Evolutionary conservation across 2,797 vertebrate species (phyloP).

Genomic region (Anguilla megastoma): DNA sequence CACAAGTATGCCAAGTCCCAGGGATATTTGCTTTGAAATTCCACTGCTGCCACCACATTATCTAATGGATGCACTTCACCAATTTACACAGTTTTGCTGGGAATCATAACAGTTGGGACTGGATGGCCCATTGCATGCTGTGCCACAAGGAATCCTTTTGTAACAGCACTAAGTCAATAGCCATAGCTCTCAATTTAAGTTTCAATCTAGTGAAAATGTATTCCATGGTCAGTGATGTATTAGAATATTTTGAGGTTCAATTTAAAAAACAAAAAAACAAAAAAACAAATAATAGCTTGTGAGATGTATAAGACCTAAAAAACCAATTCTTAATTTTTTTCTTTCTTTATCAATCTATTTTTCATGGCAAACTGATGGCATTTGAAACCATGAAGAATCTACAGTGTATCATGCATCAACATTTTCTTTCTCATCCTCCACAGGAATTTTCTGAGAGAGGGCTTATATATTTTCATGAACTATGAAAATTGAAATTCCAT

Average conservation of each 20-base stretch:
- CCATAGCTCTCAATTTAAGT: not conserved
- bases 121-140: not conserved
- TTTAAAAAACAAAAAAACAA: not conserved
- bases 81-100: not conserved
- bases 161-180: not conserved
- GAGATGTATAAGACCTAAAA: not conserved
- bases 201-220: not conserved
- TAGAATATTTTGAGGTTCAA: not conserved
- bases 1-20: not conserved
- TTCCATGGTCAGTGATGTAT: not conserved
- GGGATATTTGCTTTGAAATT: not conserved
- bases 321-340: not conserved
- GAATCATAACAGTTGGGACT: not conserved
- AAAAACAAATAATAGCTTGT: not conserved
- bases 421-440: not conserved
- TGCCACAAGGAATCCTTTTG: not conserved
- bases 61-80: not conserved
- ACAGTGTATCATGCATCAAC: not conserved
- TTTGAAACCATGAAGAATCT: slow-evolving; percentile 5
- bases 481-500: not conserved
- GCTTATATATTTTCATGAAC: not conserved
- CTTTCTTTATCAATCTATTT: not conserved
- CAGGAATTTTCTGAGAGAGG: not conserved
- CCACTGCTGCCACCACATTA: not conserved
- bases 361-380: not conserved